phyloP scores from a whole-genome alignment of 1,140 invertebrate genomes.

The Zaprionus lachaisei region DNA sequence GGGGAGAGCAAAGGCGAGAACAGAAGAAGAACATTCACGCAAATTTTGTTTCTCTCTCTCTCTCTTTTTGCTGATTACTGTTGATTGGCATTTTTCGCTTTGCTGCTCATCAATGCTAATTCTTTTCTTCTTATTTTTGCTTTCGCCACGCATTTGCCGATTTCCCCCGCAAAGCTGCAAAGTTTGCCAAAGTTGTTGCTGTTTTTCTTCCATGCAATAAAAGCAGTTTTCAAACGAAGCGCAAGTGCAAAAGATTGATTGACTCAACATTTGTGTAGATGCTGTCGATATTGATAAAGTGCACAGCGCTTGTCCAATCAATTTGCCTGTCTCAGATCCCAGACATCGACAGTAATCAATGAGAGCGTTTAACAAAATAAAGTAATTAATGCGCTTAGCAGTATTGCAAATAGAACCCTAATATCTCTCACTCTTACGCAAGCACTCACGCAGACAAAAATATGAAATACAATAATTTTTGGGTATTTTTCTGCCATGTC shows the following conservation, averaged over 20 bases:
- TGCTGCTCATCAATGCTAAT: conserved; percentile 83
- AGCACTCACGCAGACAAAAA: conserved; percentile 29
- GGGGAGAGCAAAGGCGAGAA: neutral
- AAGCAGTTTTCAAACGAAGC: conserved; percentile 64
- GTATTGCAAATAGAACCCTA: conserved; percentile 14
- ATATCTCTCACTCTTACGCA: neutral
- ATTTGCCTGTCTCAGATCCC: conserved; percentile 40
- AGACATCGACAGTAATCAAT: conserved; percentile 30
- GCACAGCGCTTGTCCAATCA: conserved; percentile 60
- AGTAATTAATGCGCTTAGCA: conserved; percentile 70
- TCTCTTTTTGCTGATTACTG: conserved; percentile 74
- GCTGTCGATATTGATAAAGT: conserved; percentile 68
- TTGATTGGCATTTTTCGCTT: conserved; percentile 83
- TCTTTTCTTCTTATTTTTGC: conserved; percentile 50
- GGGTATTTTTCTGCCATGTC: conserved; percentile 76
- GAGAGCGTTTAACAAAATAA: conserved; percentile 48
- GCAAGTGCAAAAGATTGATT: conserved; percentile 81
- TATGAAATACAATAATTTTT: conserved; percentile 78
- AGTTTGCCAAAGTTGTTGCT: conserved; percentile 59
- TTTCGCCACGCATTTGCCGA: conserved; percentile 21
- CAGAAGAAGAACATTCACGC: conserved; percentile 34
- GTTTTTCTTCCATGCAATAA: conserved; percentile 23
- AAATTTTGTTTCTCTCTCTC: conserved; percentile 54
- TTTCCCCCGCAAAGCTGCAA: conserved; percentile 27
- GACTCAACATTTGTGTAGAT: conserved; percentile 64